These are phyloP conservation scores for Rotaria sp. DNA, from an alignment of 2,888 invertebrate species.

Conservation along the genomic window DNA sequence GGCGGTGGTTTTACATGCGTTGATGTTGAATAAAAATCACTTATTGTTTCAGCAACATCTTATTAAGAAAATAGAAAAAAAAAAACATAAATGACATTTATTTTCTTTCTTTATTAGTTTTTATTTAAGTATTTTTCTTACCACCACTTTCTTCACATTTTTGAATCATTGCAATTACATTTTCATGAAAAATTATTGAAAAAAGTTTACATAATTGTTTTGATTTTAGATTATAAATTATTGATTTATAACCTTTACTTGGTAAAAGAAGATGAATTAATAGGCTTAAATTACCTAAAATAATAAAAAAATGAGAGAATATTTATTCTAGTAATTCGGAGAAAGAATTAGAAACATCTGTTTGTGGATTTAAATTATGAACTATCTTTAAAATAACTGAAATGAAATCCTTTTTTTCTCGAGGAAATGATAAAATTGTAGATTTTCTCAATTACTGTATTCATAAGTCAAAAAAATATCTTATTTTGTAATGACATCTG, in stretches of 20 bases:
- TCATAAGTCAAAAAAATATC: too few relatives aligned
- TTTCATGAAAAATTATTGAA: slow-evolving; percentile 67
- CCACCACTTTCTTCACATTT: slow-evolving; percentile 66
- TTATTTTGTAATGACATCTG: too few relatives aligned
- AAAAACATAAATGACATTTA: too few relatives aligned
- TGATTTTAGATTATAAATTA: slow-evolving; percentile 79
- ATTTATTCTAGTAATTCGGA: too few relatives aligned
- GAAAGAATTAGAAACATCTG: too few relatives aligned
- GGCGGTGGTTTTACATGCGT: slow-evolving; percentile 60
- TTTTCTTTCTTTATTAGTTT: too few relatives aligned
- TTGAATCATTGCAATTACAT: slow-evolving; percentile 73
- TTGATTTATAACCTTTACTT: slow-evolving; percentile 51
- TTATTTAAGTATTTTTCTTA: neutral
- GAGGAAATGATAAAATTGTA: too few relatives aligned
- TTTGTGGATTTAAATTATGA: too few relatives aligned
- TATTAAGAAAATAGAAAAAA: neutral
- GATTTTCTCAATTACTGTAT: too few relatives aligned
- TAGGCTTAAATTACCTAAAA: slow-evolving; percentile 69
- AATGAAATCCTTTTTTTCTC: too few relatives aligned
- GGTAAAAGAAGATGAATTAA: slow-evolving; percentile 78
- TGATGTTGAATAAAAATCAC: slow-evolving; percentile 68
- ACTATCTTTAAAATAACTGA: too few relatives aligned
- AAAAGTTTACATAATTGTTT: slow-evolving; percentile 82
- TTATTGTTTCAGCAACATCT: slow-evolving; percentile 75
- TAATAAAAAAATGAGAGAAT: too few relatives aligned